These are phyloP conservation scores for Lophotriccus pileatus DNA, from an alignment of 2,797 vertebrate species.

Conservation along the genomic window DNA sequence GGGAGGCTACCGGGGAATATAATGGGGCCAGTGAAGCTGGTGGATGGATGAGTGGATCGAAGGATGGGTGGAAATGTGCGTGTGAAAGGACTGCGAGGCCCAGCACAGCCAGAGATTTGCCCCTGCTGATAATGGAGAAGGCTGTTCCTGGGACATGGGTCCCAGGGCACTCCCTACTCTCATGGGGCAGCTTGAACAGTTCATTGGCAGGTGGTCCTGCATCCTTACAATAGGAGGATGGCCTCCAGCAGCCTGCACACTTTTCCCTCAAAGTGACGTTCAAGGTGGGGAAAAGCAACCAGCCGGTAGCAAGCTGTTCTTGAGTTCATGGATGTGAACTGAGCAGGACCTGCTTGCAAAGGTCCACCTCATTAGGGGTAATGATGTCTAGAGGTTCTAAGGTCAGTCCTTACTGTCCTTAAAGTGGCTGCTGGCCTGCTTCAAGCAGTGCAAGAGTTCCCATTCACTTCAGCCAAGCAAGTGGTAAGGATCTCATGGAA, in stretches of 20 bases:
- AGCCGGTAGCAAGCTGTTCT: not conserved
- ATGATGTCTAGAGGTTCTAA: not conserved
- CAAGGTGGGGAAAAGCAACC: not conserved
- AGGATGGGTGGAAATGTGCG: not conserved
- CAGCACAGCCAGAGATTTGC: not conserved
- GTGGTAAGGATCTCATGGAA: not conserved
- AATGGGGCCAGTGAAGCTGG: not conserved
- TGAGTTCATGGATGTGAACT: not conserved
- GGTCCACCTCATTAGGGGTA: fast-evolving
- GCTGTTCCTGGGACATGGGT: not conserved
- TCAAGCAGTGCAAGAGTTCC: not conserved
- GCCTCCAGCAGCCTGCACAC: not conserved
- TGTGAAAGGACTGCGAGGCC: not conserved
- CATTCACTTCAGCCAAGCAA: not conserved
- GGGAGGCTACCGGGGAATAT: not conserved
- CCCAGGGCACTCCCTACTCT: not conserved
- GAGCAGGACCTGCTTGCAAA: not conserved
- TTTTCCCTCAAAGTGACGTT: not conserved
- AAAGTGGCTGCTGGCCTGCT: not conserved
- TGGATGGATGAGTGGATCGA: not conserved
- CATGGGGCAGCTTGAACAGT: too few species aligned
- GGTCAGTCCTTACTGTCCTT: not conserved
- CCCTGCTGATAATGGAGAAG: not conserved
- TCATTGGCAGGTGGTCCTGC: not conserved
- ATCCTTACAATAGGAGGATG: not conserved